A percentile compares a stretch with the other conserved stretches of the same genome.
Conservation (phyloP, 37 sponge, comb jelly and placozoan genomes). For the Oopsacas minuta region DNA sequence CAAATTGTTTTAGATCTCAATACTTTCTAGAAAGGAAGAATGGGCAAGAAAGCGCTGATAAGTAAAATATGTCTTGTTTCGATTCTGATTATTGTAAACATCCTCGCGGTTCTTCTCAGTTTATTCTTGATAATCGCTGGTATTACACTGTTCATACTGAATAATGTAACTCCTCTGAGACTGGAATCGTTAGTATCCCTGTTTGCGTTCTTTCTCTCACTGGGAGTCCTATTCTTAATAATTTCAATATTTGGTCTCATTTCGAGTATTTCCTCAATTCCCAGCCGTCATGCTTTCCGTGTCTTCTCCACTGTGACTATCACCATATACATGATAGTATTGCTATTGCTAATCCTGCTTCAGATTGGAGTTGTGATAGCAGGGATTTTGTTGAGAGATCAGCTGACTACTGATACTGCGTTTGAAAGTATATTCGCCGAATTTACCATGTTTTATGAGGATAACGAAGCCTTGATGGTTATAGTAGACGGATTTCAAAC, state of each 20-base stretch:
- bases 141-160: neutral
- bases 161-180: neutral
- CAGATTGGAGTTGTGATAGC: neutral
- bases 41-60: neutral
- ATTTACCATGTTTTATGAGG: neutral
- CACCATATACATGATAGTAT: neutral
- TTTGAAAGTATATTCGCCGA: neutral
- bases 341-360: neutral
- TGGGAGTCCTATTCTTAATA: neutral
- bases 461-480: neutral
- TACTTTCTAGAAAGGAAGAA: neutral
- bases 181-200: neutral
- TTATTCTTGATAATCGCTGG: neutral
- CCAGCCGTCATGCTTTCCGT: neutral
- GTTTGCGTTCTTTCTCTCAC: neutral
- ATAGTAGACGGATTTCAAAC: neutral
- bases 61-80: neutral
- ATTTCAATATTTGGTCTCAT: neutral
- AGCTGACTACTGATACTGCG: neutral
- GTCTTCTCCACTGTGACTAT: neutral
- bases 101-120: neutral
- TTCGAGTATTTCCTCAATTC: neutral
- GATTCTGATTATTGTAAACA: neutral
- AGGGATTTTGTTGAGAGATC: neutral
- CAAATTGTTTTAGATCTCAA: neutral